These are phyloP conservation scores for Felis catus DNA, from an alignment of 2,113 vertebrate species.

Conservation along the genomic window DNA sequence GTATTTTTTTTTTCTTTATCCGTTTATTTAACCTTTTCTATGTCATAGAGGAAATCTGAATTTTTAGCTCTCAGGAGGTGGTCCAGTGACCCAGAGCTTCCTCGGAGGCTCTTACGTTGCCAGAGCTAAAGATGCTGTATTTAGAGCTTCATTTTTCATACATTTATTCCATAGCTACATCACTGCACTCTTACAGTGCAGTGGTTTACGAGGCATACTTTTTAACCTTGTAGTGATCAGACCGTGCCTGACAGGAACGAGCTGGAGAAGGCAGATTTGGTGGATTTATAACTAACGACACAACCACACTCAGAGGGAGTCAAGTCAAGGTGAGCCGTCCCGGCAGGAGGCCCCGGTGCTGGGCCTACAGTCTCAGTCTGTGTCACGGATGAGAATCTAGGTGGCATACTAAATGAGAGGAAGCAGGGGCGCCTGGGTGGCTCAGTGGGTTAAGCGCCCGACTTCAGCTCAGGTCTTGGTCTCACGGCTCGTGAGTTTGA, in stretches of 20 bases:
- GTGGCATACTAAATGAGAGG: background rate
- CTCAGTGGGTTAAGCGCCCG: no score
- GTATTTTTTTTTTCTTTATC: background rate
- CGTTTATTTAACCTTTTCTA: background rate
- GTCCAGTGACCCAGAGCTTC: background rate
- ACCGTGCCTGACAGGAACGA: background rate
- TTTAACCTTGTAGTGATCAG: background rate
- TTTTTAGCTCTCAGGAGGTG: background rate
- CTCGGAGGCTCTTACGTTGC: background rate
- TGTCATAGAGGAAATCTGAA: background rate
- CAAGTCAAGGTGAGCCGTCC: background rate
- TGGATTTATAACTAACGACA: background rate
- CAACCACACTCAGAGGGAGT: background rate
- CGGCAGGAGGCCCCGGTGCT: background rate
- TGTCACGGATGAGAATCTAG: accelerated
- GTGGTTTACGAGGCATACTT: background rate
- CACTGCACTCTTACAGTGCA: background rate
- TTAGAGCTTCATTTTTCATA: background rate
- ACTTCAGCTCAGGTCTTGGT: no score
- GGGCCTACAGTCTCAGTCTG: background rate
- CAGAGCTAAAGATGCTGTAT: background rate
- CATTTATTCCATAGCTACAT: background rate
- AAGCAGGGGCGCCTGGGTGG: no score
- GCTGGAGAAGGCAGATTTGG: background rate
- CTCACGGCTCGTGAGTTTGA: no score